Evolutionary conservation across 2,888 invertebrate species (phyloP).

Genomic region (Ochropleura plecta): DNA sequence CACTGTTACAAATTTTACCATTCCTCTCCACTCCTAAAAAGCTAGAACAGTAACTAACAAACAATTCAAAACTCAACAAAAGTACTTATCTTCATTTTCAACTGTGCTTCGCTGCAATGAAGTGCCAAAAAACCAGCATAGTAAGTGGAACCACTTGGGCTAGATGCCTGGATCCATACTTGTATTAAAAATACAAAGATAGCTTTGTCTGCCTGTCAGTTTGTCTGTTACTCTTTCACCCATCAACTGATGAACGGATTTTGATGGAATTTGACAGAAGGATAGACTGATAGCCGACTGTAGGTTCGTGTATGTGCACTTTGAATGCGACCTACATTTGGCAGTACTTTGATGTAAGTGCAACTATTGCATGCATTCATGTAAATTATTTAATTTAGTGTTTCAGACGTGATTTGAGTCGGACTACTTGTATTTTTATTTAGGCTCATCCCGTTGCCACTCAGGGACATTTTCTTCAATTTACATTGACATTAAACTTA

Average conservation of each 20-base stretch:
- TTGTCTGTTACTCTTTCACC: not conserved
- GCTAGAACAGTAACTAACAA: not conserved
- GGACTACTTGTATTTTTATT: too few species aligned
- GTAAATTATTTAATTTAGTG: too few species aligned
- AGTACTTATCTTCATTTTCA: constrained; percentile 38
- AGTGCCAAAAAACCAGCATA: constrained; percentile 28
- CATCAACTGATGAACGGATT: not conserved
- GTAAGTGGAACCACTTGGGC: constrained; percentile 38
- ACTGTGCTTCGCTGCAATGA: constrained; percentile 37
- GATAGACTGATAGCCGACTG: not conserved
- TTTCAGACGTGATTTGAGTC: too few species aligned
- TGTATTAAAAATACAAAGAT: not conserved
- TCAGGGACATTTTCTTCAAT: too few species aligned
- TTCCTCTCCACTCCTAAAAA: constrained; percentile 1
- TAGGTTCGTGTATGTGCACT: too few species aligned
- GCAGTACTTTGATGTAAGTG: too few species aligned
- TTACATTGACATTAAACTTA: too few species aligned
- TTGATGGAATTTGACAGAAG: not conserved
- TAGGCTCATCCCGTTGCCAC: too few species aligned
- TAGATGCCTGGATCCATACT: not conserved
- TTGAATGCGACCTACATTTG: too few species aligned
- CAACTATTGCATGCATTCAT: too few species aligned
- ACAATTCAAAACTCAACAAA: constrained; percentile 34
- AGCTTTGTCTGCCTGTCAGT: not conserved
- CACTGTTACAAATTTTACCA: not conserved